Evolutionary conservation across 2,888 invertebrate genomes (phyloP), one percentile per base, ranked within the genome.

Genomic region (Linnaemya vulpina): DNA sequence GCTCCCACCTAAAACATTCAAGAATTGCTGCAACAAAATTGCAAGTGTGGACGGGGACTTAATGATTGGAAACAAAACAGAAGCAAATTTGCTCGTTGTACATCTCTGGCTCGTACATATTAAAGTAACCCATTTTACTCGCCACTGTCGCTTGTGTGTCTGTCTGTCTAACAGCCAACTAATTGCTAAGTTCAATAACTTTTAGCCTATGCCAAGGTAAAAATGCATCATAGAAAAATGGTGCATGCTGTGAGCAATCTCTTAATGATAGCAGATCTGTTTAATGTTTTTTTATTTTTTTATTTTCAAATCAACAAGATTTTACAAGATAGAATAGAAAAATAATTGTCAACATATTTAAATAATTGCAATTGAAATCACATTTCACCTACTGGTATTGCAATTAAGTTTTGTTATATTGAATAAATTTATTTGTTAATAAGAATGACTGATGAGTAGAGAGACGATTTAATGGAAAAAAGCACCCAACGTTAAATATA

Each of bases 121-220:
- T 30, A 5, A 30, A 30, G 10, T 20, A 2, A 2, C 51, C 20
- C 30, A n/a, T 58, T 58, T 58, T 58, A 4, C n/a, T 15, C n/a
- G 0, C 3, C n/a, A 58, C 58, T 58, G 58, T 58, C 30, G 30
- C 2, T 22, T 30, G 30, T 5, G 5, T 30, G 53, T 58, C 15
- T n/a, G 3, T 30, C 58, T 30, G 15, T 43, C n/a, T 10, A 25
- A 15, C 3, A 35, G 17, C 11, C n/a, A 43, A 30, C 53, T 70
- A 60, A 43, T 65, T 71, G 15, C 40, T 67, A 75, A 81, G 75
- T 81, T 81, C 75, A 81, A 75, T 68, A 62, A 68, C 68, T 62
- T 68, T 62, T 9, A 74, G 43, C 43, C 58, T 62, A 51, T 81
- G 75, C 53, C 81, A 75, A 81, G 75, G 74, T 81, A 35, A 75